phyloP scores from a whole-genome alignment of 2,113 vertebrate genomes.

The Lophius piscatorius region DNA sequence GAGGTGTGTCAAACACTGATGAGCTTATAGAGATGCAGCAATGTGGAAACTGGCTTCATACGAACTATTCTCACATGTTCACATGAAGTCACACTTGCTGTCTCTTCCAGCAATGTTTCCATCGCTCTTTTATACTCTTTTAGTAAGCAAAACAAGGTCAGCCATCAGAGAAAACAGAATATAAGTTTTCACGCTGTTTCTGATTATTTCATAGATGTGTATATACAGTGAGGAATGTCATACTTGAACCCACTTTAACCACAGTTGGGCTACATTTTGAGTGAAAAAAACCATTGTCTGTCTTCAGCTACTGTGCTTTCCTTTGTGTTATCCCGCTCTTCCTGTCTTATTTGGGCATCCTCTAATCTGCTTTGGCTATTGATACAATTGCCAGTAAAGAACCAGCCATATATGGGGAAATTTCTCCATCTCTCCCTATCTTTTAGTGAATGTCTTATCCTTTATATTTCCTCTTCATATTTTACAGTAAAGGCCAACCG shows the following conservation, averaged over 20 bases:
- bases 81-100: constrained; percentile 59
- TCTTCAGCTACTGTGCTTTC: constrained; percentile 17
- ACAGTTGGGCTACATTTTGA: constrained; percentile 8
- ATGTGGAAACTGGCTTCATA: constrained; percentile 66
- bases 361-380: constrained; percentile 36
- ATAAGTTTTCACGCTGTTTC: constrained; percentile 40
- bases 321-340: constrained; percentile 28
- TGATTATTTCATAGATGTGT: constrained; percentile 27
- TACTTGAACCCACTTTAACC: constrained; percentile 11
- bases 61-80: constrained; percentile 64
- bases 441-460: background rate
- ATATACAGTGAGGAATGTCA: constrained; percentile 11
- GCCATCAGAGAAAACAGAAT: constrained; percentile 41
- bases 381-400: constrained; percentile 34
- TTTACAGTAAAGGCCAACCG: constrained; percentile 30
- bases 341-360: constrained; percentile 36
- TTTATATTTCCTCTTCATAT: constrained; percentile 13
- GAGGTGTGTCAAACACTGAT: constrained; percentile 46
- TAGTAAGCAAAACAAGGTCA: constrained; percentile 35
- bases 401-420: constrained; percentile 44
- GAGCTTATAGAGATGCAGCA: constrained; percentile 61
- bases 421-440: background rate
- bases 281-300: constrained; percentile 22
- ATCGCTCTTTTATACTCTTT: constrained; percentile 3
- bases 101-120: constrained; percentile 23